Base-by-base conservation (phyloP, 2,888 invertebrate genomes). In the Lycocerus yunnanus region DNA sequence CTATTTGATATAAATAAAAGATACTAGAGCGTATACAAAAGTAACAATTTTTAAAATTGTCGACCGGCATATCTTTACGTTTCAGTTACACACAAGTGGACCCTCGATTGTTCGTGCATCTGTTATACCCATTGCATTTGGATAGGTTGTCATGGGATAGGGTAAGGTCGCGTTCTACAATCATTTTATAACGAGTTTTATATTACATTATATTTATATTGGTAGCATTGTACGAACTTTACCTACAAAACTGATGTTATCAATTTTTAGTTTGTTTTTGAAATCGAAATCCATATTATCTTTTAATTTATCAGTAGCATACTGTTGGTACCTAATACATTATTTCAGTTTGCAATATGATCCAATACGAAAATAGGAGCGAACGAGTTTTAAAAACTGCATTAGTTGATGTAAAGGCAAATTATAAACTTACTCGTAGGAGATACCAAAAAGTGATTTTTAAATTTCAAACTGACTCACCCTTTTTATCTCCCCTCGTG, bases 1-100 rank as follows among this genome's bases (percentile, higher is more conserved):
- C 82, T 83, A 84, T 84, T 83, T 81, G 83, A 83, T 84, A 84
- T 84, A 84, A 85, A 84, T 84, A 82, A 81, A 78, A 79, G 85
- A 85, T 85, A 83, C 84, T 85, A 85, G 85, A 5, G 27, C 85
- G 77, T 78, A 80, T 81, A 82, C 82, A 84, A 65, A 82, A 84
- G 85, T 85, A 84, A 84, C 85, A 84, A 84, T 85, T 84, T 84
- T 81, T 80, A 78, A 80, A 83, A 83, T 82, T 82, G 83, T 80
- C 82, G 81, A 80, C 74, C 82, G 81, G 80, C 74, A 77, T 76
- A 73, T 79, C 80, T 77, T 82, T 81, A 78, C 78, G 77, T 83
- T 82, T 80, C 82, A 69, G 58, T 65, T 73, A 73, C 66, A 75
- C 77, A 76, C 77, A 79, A 76, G 73, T 16, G 72, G 68, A 69